Percentiles rank a stretch among this genome's conserved stretches.
phyloP scores from a whole-genome alignment of 2,888 invertebrate species.

The Scaptomyza polygonia region DNA sequence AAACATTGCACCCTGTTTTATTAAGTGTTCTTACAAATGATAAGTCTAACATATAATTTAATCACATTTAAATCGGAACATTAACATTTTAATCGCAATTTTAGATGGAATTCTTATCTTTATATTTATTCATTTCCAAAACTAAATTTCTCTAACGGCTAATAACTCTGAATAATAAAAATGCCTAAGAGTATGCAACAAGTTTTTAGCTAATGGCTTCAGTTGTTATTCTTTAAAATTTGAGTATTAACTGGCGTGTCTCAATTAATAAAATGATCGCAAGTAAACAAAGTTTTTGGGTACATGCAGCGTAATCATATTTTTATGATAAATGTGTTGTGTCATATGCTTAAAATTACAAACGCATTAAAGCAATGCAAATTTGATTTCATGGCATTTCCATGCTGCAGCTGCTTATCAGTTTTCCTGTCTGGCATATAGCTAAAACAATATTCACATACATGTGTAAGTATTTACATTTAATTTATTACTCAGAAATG shows the following conservation, averaged over 20 bases:
- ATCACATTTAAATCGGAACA: no score
- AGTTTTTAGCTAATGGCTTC: not conserved
- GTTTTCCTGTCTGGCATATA: not conserved
- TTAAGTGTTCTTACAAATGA: no score
- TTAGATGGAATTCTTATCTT: no score
- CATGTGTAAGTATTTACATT: not conserved
- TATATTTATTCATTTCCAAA: no score
- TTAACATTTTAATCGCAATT: no score
- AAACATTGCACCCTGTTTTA: no score
- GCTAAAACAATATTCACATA: not conserved
- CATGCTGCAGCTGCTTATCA: conserved; percentile 53
- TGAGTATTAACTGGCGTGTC: conserved; percentile 21
- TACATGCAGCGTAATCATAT: conserved; percentile 6
- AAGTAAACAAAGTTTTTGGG: not conserved
- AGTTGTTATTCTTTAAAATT: conserved; percentile 17
- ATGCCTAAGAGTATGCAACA: conserved; percentile 43
- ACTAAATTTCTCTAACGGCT: no score
- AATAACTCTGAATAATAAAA: not conserved
- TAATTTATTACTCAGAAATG: not conserved
- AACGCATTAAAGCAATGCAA: not conserved
- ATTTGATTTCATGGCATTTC: not conserved
- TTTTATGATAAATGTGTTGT: not conserved
- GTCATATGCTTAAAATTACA: not conserved
- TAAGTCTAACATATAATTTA: no score
- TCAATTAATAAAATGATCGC: conserved; percentile 28